A percentile compares a stretch with the other conserved stretches of the same genome.
These are phyloP conservation scores for Coregonus sp. DNA, from an alignment of 2,797 vertebrate species.

Conservation along the genomic window DNA sequence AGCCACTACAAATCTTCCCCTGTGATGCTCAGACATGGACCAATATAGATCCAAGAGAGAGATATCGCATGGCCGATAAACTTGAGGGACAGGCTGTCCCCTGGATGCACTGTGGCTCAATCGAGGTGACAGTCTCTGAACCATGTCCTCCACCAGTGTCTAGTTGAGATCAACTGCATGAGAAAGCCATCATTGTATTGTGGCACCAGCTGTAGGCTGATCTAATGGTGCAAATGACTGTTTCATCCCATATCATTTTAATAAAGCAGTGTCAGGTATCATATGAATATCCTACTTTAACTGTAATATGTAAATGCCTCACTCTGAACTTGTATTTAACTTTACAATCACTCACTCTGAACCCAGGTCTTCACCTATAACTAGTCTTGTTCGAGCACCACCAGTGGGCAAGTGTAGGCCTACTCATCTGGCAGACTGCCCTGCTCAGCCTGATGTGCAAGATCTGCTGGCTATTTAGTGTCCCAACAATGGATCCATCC, in stretches of 20 bases:
- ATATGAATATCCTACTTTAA: not conserved
- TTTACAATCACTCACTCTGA: not conserved
- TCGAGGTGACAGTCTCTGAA: not conserved
- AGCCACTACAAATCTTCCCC: constrained; percentile 31
- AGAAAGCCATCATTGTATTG: not conserved
- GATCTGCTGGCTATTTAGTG: constrained; percentile 5
- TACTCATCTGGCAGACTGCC: not conserved
- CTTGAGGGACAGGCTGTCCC: not conserved
- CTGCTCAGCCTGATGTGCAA: not conserved
- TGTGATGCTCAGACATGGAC: constrained; percentile 25
- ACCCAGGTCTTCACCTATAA: not conserved
- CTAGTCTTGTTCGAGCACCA: not conserved
- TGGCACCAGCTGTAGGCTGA: not conserved
- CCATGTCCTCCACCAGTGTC: not conserved
- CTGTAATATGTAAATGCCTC: not conserved
- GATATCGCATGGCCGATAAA: constrained; percentile 23
- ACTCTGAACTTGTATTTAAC: not conserved
- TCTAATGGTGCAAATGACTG: not conserved
- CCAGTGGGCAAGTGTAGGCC: not conserved
- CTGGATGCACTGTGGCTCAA: not conserved
- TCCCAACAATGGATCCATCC: not conserved
- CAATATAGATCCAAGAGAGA: constrained; percentile 25
- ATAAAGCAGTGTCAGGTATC: not conserved
- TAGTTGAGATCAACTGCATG: not conserved
- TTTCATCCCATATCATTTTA: not conserved